Evolutionary conservation across 2,888 invertebrate species (phyloP), one percentile per base, ranked within the genome.

Genomic region (Hyposoter dolosus): DNA sequence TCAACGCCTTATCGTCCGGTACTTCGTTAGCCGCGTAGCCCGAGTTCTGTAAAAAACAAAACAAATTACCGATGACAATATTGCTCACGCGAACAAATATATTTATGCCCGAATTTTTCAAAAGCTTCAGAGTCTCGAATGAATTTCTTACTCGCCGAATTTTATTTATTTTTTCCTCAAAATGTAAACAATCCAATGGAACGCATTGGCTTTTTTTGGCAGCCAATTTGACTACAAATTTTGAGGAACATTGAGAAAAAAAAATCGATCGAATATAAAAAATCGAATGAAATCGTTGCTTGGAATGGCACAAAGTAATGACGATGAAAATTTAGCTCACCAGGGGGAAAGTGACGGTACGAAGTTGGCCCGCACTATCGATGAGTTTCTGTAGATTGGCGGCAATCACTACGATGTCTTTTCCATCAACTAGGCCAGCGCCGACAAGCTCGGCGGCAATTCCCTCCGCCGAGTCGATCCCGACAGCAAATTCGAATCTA

Each of bases 401-500:
- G 77, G 99, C 98, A 94, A 99, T 98, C n/a, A 98, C 98, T 63
- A 96, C 96, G 89, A 98, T 97, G 94, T 99, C 99, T 90, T 97
- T 96, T 78, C 96, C 97, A 94, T 99, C 98, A 23, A 99, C 98
- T 15, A 99, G 95, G 1, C 99, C 99, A 9, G 99, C 99, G 76
- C 98, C 98, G 9, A 99, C 99, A 89, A 99, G 95, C 95, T 99
- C 99, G 10, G 97, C 95, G 1, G 99, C 98, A 80, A 99, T 99
- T 50, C 99, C 99, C 94, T 99, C 98, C 0, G 99, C 96, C 0
- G 97, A 96, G 93, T 98, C 98, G 94, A 98, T 97, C 28, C 98
- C 98, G 43, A 97, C 96, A 23, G 98, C 97, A 94, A 98, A 99
- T 94, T 99, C 99, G 94, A 99, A 99, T 90, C 99, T 96, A 91